Percentiles rank a stretch among this genome's conserved stretches.
Evolutionary conservation across 2,888 invertebrate species (phyloP).

Genomic region (Monoplex corrugatus): DNA sequence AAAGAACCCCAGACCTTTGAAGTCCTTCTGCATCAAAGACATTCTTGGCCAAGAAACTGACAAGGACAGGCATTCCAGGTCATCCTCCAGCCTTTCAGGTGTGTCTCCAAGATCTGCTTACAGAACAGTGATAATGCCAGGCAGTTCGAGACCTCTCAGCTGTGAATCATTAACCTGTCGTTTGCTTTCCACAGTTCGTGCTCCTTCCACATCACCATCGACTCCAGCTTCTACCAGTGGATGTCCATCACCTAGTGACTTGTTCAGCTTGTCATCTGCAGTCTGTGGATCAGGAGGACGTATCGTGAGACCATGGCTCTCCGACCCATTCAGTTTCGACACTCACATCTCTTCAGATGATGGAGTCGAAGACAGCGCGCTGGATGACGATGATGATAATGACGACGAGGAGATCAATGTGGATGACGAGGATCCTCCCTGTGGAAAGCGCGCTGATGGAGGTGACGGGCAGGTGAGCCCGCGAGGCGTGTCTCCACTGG

Average conservation of each 20-base stretch:
- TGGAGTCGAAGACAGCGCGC: conserved; percentile 71
- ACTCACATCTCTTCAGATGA: conserved; percentile 71
- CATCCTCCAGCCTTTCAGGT: background rate
- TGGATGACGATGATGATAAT: conserved; percentile 62
- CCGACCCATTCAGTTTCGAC: conserved; percentile 64
- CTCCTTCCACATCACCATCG: conserved; percentile 13
- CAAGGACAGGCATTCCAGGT: background rate
- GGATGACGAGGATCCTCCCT: conserved; percentile 54
- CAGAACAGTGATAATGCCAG: background rate
- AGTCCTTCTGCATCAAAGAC: conserved; percentile 75
- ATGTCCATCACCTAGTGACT: background rate
- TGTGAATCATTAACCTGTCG: background rate
- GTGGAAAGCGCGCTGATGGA: background rate
- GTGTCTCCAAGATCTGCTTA: background rate
- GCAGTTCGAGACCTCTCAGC: background rate
- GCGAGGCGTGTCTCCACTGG: conserved; percentile 88
- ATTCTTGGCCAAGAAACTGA: conserved; percentile 63
- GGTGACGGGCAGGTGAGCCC: conserved; percentile 39
- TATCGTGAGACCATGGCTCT: conserved; percentile 75
- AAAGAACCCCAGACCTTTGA: conserved; percentile 74
- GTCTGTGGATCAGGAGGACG: conserved; percentile 43
- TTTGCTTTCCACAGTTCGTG: background rate
- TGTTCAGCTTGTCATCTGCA: conserved; percentile 39
- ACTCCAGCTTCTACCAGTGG: background rate
- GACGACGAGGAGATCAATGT: conserved; percentile 55